phyloP scores from a whole-genome alignment of 1,140 invertebrate species.

The Heliconius nattereri region DNA sequence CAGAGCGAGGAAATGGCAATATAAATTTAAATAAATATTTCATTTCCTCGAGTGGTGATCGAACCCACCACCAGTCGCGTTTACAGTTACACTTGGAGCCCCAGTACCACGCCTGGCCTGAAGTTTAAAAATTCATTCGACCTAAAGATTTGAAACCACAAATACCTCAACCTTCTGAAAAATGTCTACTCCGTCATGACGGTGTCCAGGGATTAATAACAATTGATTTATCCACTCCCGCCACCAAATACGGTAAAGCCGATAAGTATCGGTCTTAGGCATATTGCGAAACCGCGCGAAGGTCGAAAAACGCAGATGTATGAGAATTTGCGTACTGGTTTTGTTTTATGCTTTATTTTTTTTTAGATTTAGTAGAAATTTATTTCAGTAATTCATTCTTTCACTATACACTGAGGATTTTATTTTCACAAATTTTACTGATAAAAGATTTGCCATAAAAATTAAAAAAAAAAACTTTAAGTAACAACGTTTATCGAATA shows the following conservation, averaged over 20 bases:
- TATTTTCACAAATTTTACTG: background rate
- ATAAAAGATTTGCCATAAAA: no score
- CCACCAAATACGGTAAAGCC: conserved; percentile 33
- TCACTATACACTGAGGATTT: background rate
- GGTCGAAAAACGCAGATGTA: conserved; percentile 29
- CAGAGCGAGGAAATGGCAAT: no score
- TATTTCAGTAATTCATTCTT: background rate
- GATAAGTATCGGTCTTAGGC: conserved; percentile 38
- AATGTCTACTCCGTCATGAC: background rate
- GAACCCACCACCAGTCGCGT: no score
- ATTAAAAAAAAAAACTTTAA: no score
- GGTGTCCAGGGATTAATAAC: conserved; percentile 27
- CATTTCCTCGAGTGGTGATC: no score
- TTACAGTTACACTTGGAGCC: no score
- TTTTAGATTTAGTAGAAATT: background rate
- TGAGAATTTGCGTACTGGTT: conserved; percentile 29
- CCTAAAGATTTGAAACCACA: background rate
- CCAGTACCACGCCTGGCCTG: no score
- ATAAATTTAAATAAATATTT: no score
- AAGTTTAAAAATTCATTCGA: no score
- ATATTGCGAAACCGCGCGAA: conserved; percentile 39
- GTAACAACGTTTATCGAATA: no score
- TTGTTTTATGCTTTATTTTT: conserved; percentile 1
- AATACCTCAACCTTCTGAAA: background rate
- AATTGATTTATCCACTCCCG: conserved; percentile 38